A percentile compares a stretch with the other conserved stretches of the same genome.
Evolutionary conservation across 2,888 invertebrate genomes (phyloP).

Genomic region (Seira sanloemensis): DNA sequence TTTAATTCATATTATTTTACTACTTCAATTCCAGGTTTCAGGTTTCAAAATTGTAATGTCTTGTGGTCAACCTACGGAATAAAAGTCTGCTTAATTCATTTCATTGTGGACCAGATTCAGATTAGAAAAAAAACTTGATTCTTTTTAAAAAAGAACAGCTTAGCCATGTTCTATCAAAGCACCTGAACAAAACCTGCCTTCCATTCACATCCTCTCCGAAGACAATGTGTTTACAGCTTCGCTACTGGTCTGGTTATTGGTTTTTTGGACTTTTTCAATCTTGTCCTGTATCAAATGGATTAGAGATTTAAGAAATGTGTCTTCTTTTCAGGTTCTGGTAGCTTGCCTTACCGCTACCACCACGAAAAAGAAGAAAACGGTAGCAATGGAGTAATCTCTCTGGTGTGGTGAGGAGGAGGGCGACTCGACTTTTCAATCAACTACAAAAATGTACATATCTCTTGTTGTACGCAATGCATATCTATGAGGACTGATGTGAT

Average conservation of each 20-base stretch:
- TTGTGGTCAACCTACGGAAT: background rate
- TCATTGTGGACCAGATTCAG: background rate
- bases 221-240: constrained; percentile 32
- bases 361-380: background rate
- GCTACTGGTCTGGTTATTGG: constrained; percentile 14
- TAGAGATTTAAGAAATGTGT: constrained; percentile 19
- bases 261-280: background rate
- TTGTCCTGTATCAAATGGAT: constrained; percentile 8
- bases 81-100: background rate
- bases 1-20: constrained; percentile 54
- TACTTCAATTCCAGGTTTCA: constrained; percentile 58
- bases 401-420: constrained; percentile 35
- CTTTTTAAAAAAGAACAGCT: constrained; percentile 46
- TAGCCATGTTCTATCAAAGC: constrained; percentile 22
- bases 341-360: background rate
- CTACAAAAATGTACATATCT: constrained; percentile 36
- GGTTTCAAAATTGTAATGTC: constrained; percentile 33
- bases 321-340: background rate
- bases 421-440: constrained; percentile 63
- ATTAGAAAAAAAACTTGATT: constrained; percentile 55
- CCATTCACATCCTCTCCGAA: constrained; percentile 48
- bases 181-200: constrained; percentile 41
- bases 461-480: background rate
- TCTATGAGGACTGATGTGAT: background rate
- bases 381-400: constrained; percentile 16